Evolutionary conservation across 2,113 vertebrate species (phyloP).

Genomic region (Neopipo cinnamomea): DNA sequence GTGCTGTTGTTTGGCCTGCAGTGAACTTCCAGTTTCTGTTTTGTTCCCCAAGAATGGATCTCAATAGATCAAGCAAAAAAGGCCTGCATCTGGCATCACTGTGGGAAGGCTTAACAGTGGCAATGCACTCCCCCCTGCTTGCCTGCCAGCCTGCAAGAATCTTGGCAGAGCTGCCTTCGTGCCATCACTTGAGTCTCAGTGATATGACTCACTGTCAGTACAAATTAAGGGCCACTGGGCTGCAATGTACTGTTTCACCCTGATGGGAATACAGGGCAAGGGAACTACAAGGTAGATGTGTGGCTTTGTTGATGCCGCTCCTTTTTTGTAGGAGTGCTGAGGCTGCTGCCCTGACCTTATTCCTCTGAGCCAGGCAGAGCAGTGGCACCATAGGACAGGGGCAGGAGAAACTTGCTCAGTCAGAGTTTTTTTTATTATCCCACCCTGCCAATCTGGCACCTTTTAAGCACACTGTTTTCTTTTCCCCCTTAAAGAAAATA

Average conservation of each 20-base stretch:
- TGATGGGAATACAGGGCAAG: background rate
- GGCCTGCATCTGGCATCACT: background rate
- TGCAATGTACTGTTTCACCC: background rate
- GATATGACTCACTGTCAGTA: background rate
- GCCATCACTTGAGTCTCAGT: background rate
- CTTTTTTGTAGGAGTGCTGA: accelerated
- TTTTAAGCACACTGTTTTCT: conserved; percentile 27
- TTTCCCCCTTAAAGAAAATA: conserved; percentile 51
- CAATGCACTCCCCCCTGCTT: background rate
- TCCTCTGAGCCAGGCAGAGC: background rate
- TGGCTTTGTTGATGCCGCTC: background rate
- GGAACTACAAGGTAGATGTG: background rate
- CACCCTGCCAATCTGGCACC: background rate
- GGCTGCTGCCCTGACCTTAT: background rate
- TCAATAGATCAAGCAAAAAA: background rate
- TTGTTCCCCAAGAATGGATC: background rate
- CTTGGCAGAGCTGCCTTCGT: background rate
- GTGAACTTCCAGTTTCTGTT: accelerated
- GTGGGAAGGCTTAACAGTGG: background rate
- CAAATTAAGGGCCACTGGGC: background rate
- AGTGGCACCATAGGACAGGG: background rate
- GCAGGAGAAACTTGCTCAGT: conserved; percentile 2
- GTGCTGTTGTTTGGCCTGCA: background rate
- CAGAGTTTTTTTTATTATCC: conserved; percentile 25
- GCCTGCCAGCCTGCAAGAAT: background rate